A percentile compares a stretch with the other conserved stretches of the same genome.
phyloP scores from a whole-genome alignment of 2,113 vertebrate genomes.

The Oryzias melastigma region DNA sequence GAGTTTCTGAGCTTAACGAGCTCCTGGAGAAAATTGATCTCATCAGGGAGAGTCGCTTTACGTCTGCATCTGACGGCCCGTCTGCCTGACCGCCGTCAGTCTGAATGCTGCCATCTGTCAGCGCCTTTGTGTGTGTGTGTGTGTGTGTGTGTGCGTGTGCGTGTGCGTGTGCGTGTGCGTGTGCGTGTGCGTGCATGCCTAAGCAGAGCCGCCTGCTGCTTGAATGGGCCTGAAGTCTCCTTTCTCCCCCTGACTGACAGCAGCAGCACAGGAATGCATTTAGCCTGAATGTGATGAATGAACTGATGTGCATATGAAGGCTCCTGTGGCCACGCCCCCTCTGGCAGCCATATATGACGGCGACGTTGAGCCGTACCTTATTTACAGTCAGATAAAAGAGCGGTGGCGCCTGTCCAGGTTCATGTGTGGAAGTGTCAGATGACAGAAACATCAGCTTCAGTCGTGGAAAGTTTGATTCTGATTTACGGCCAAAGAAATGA shows the following conservation, averaged over 20 bases:
- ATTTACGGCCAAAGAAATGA: too few relatives aligned
- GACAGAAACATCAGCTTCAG: too few relatives aligned
- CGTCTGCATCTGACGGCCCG: conserved; percentile 29
- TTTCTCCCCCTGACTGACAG: conserved; percentile 52
- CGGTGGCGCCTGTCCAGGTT: too few relatives aligned
- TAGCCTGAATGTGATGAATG: conserved; percentile 30
- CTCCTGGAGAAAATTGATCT: too few relatives aligned
- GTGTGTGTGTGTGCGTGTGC: conserved; percentile 27
- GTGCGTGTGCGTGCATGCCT: conserved; percentile 40
- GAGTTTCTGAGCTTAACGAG: too few relatives aligned
- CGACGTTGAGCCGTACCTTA: too few relatives aligned
- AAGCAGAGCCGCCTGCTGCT: conserved; percentile 36
- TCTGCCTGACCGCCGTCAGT: conserved; percentile 38
- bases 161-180: conserved; percentile 34
- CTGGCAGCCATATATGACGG: conserved; percentile 32
- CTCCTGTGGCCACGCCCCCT: conserved; percentile 27
- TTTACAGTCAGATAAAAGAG: too few relatives aligned
- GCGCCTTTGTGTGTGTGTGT: conserved; percentile 21
- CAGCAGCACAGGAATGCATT: conserved; percentile 43
- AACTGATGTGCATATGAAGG: conserved; percentile 41
- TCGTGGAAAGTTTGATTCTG: too few relatives aligned
- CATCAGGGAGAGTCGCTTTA: too few relatives aligned
- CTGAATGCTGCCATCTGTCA: conserved; percentile 58
- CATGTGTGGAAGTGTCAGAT: too few relatives aligned
- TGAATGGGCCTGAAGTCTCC: conserved; percentile 40